Base-by-base conservation (phyloP, 2,888 invertebrate species). In the Craniophora ligustri region DNA sequence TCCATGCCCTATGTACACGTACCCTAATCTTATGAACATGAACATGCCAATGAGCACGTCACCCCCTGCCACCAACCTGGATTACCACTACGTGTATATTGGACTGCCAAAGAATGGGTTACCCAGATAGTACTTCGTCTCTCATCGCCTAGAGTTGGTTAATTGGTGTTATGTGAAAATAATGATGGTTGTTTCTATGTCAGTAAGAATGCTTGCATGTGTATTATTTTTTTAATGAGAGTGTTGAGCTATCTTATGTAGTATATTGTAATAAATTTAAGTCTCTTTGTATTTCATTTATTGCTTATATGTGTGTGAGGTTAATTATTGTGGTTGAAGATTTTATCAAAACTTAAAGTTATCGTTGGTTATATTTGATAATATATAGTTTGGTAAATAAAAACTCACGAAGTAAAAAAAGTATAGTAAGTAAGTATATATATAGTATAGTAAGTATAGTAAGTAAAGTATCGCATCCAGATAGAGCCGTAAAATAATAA, bases 41-140 rank as follows among this genome's bases (percentile, higher is more conserved):
- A 7, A 18, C 6, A 11, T 34, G 15, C 21, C 6, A 5, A 0
- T 13, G n/a, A 28, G 7, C 8, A 8, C 19, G 8, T 8, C 19
- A 8, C 0, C 11, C 10, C 5, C 30, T 5, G n/a, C 46, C 8
- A 7, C 66, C 2, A 47, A 44, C 2, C 44, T 59, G 0, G 79
- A 81, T 28, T 84, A 64, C 42, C 55, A 79, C 8, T 84, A 85
- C 42, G 65, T 88, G 38, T 87, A 81, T 47, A 66, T 89, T 1
- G 89, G 89, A 10, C 67, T 89, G 5, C 89, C 89, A 0, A 86
- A 82, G 51, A 59, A 60, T 15, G 13, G 75, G 13, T 41, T 76
- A 1, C 65, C 30, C 11, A 63, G 39, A 10, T 30, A 44, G 16
- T 28, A 23, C 3, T 10, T 2, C 10, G 23, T 23, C 23, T 10